These are phyloP conservation scores for Leptopilina myrica DNA, from an alignment of 2,888 invertebrate genomes.

Conservation along the genomic window DNA sequence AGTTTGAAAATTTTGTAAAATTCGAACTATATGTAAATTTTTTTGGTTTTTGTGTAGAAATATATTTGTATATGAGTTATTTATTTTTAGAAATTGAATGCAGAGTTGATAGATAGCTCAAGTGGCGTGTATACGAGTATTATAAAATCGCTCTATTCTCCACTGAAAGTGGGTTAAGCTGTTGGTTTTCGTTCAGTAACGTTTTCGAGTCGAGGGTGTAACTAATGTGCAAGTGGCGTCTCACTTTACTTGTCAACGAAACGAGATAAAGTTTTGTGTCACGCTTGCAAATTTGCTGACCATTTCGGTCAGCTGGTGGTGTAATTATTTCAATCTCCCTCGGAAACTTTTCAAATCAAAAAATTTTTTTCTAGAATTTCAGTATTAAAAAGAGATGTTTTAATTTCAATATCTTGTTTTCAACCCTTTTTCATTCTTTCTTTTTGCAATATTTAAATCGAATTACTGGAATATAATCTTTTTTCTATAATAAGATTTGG, in stretches of 20 bases:
- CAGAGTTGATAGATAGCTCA: background rate
- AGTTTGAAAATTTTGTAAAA: too few relatives aligned
- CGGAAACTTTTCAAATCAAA: background rate
- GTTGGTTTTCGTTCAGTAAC: slow-evolving; percentile 17
- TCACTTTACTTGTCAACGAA: slow-evolving; percentile 29
- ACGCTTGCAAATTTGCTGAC: slow-evolving; percentile 32
- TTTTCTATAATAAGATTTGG: too few relatives aligned
- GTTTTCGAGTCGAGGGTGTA: slow-evolving; percentile 10
- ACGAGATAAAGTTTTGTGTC: slow-evolving; percentile 29
- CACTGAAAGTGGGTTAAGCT: slow-evolving; percentile 29
- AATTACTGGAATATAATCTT: too few relatives aligned
- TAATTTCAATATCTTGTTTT: too few relatives aligned
- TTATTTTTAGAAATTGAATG: slow-evolving; percentile 4
- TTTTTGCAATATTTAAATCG: too few relatives aligned
- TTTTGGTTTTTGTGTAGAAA: too few relatives aligned
- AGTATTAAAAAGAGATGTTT: too few relatives aligned
- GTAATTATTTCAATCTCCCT: background rate
- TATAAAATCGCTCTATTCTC: slow-evolving; percentile 31
- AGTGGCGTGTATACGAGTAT: slow-evolving; percentile 17
- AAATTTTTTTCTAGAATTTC: background rate
- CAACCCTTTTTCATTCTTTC: too few relatives aligned
- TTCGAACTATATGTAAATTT: too few relatives aligned
- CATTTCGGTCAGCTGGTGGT: background rate
- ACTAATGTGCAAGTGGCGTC: slow-evolving; percentile 25
- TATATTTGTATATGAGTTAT: background rate